phyloP scores from a whole-genome alignment of 2,888 invertebrate genomes.

The Tethea ocularis region DNA sequence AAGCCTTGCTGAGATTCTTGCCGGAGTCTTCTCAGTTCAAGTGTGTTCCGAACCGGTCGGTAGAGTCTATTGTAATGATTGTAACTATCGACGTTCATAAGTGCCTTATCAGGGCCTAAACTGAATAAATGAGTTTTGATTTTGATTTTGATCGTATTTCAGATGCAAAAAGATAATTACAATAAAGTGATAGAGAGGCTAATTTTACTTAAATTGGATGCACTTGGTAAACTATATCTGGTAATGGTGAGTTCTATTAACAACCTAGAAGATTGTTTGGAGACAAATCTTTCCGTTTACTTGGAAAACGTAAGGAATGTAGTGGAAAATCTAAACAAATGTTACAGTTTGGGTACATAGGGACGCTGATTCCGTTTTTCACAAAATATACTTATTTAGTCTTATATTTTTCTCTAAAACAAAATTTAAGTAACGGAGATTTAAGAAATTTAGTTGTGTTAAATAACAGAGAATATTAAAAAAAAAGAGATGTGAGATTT shows the following conservation, averaged over 20 bases:
- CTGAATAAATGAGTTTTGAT: neutral
- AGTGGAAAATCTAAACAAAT: constrained; percentile 46
- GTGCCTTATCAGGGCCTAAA: no score
- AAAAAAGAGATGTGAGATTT: no score
- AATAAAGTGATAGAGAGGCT: constrained; percentile 53
- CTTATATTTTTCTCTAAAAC: no score
- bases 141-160: constrained; percentile 24
- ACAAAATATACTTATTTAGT: neutral
- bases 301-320: constrained; percentile 41
- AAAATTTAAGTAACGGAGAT: no score
- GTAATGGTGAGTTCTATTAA: constrained; percentile 32
- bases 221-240: constrained; percentile 41
- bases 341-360: constrained; percentile 38
- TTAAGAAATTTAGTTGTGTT: no score
- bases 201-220: constrained; percentile 45
- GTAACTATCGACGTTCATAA: no score
- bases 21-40: no score
- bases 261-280: constrained; percentile 50
- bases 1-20: no score
- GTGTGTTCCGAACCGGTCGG: no score
- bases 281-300: constrained; percentile 40
- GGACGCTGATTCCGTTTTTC: neutral
- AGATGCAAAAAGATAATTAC: constrained; percentile 64
- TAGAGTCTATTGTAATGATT: no score
- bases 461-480: no score